Evolutionary conservation across 1,140 invertebrate species (phyloP), one percentile per base, ranked within the genome.

Genomic region (Listronotus oregonensis): DNA sequence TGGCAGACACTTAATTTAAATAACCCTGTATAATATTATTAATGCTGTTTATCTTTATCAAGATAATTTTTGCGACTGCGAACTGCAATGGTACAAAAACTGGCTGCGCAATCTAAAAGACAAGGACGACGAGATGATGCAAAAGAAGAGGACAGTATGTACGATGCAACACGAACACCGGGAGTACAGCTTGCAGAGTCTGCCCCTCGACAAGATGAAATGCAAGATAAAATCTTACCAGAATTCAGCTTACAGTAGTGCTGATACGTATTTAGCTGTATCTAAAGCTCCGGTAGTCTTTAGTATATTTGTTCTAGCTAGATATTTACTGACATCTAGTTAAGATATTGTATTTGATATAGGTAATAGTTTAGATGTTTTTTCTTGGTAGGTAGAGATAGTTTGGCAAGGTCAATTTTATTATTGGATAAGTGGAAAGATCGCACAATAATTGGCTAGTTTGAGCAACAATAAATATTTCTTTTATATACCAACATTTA

Each of bases 41-140:
- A 27, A 27, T 27, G 1, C 5, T 27, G 5, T 27, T 27, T 27
- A 27, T 56, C 52, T 65, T 64, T 71, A 78, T 76, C 42, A 77
- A 95, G 94, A 94, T 81, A 96, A 96, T 79, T 82, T 89, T 42
- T 96, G 94, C 76, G 89, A 92, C 68, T 96, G 94, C 75, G 89
- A 94, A 67, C 81, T 96, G 46, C 85, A 87, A 47, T 96, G 94
- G 94, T 92, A 94, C 77, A 85, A 88, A 42, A 85, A 86, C 39
- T 93, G 93, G 89, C 76, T 94, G 68, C 84, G 86, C 50, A 87
- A 86, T 63, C 82, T 91, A 3, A 84, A 87, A 49, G 87, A 91
- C 75, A 86, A 89, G 58, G 90, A 93, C 69, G 90, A 92, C 75
- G 91, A 93, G 73, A 88, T 89, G 83, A 92, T 92, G 85, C 88